phyloP scores from a whole-genome alignment of 2,888 invertebrate genomes.

The Lacanobia oleracea region DNA sequence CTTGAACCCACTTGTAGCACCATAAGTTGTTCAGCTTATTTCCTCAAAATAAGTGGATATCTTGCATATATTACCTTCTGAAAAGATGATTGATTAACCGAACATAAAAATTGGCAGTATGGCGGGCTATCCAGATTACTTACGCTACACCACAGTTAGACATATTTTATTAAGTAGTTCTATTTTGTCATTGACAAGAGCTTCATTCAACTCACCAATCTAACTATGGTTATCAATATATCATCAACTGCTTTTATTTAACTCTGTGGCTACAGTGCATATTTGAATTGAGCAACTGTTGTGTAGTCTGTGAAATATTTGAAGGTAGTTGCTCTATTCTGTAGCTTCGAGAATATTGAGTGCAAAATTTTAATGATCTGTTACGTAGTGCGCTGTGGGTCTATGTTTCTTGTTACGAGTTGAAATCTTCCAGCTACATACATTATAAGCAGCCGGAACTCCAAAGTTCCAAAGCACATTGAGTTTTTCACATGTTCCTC shows the following conservation, averaged over 20 bases:
- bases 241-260: not conserved
- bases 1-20: not conserved
- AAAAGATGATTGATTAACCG: not conserved
- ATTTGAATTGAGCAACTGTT: not conserved
- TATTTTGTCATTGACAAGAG: not conserved
- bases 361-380: no score
- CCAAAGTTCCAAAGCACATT: not conserved
- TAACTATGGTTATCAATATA: not conserved
- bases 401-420: not conserved
- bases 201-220: not conserved
- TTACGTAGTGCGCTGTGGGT: no score
- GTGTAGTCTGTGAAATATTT: no score
- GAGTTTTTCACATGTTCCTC: slow-evolving; percentile 17
- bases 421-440: not conserved
- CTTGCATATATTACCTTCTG: not conserved
- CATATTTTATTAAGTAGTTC: not conserved
- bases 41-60: not conserved
- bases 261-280: not conserved
- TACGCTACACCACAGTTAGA: not conserved
- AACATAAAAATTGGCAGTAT: not conserved
- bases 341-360: not conserved
- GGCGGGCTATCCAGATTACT: not conserved
- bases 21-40: not conserved
- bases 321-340: not conserved
- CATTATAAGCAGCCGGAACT: not conserved